phyloP scores from a whole-genome alignment of 92 coral and sea anemone species.

The Paragorgia papillata region DNA sequence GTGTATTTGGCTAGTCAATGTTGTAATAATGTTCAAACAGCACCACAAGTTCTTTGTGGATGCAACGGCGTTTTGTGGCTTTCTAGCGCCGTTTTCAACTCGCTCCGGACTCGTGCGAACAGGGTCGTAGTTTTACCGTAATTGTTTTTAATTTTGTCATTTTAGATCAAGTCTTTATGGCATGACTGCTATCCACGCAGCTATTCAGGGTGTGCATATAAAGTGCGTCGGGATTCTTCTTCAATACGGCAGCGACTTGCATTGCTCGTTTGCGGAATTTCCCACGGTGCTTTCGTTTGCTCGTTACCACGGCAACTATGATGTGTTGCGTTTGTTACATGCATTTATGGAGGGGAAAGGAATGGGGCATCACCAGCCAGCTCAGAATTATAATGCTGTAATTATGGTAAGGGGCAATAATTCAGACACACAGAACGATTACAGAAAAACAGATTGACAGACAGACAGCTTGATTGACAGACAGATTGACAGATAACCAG shows the following conservation, averaged over 20 bases:
- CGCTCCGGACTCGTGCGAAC: no score
- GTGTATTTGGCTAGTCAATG: no score
- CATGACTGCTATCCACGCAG: conserved; percentile 78
- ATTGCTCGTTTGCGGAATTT: conserved; percentile 46
- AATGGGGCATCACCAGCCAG: conserved; percentile 32
- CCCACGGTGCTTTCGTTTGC: conserved; percentile 39
- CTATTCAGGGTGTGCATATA: conserved; percentile 66
- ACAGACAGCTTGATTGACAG: conserved; percentile 1
- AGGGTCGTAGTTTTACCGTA: no score
- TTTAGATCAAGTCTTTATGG: conserved; percentile 51
- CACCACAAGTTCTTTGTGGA: no score
- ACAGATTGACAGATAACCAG: background rate
- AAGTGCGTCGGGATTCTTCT: conserved; percentile 71
- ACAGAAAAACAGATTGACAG: background rate
- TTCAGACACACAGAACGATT: background rate
- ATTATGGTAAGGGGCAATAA: conserved; percentile 14
- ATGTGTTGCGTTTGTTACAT: conserved; percentile 16
- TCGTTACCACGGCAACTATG: conserved; percentile 43
- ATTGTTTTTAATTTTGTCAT: no score
- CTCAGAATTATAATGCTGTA: conserved; percentile 36
- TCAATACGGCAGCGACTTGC: conserved; percentile 70
- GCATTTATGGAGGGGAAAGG: conserved; percentile 29
- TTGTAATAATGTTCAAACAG: no score
- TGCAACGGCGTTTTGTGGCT: no score
- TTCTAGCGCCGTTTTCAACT: no score